A percentile compares a stretch with the other conserved stretches of the same genome.
Conservation (phyloP, 2,797 vertebrate species). For the Xyrichtys novacula region DNA sequence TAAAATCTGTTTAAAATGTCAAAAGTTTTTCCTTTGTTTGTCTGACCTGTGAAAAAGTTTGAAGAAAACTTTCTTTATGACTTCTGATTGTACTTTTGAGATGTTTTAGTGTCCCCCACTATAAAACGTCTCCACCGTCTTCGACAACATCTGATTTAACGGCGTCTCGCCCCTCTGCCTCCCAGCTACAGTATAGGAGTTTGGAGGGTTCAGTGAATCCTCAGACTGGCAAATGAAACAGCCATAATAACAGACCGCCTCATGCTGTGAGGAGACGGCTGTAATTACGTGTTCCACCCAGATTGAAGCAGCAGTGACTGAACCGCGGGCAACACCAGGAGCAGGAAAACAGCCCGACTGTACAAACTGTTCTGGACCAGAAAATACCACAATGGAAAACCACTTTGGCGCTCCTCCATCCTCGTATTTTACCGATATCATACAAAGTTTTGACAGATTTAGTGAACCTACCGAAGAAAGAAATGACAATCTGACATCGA, state of each 20-base stretch:
- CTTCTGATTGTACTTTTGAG: not conserved
- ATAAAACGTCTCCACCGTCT: not conserved
- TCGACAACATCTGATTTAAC: constrained; percentile 9
- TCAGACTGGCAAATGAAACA: constrained; percentile 46
- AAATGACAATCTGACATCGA: too few relatives aligned
- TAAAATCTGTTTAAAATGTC: too few relatives aligned
- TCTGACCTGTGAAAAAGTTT: not conserved
- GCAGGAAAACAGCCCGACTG: constrained; percentile 10
- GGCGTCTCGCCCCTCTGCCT: not conserved
- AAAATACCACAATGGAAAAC: not conserved
- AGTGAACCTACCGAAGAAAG: too few relatives aligned
- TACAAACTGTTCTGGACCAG: not conserved
- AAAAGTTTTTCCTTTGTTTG: too few relatives aligned
- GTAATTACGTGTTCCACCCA: constrained; percentile 74
- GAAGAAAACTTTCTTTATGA: not conserved
- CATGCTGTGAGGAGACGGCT: constrained; percentile 57
- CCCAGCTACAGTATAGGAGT: not conserved
- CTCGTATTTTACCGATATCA: too few relatives aligned
- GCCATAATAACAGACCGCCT: constrained; percentile 76
- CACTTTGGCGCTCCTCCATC: too few relatives aligned
- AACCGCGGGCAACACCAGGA: constrained; percentile 24
- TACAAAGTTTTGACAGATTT: not conserved
- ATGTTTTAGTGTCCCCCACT: not conserved
- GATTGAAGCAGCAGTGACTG: constrained; percentile 27
- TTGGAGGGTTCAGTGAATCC: constrained; percentile 32